phyloP scores from a whole-genome alignment of 37 sponge, comb jelly and placozoan species.

The Oscarella lobularis region DNA sequence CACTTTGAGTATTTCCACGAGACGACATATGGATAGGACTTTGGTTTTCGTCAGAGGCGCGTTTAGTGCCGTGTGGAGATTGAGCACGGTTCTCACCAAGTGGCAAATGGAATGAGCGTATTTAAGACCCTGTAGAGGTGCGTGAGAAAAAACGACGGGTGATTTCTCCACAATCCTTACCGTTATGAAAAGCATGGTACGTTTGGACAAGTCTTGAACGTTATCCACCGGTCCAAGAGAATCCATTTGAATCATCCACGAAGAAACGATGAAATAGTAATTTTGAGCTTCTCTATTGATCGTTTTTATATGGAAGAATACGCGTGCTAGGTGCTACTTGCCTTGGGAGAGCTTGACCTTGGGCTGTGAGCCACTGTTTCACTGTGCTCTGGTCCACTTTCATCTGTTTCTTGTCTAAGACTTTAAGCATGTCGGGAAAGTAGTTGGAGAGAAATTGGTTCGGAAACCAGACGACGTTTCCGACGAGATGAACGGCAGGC shows the following conservation, averaged over 20 bases:
- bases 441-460: constrained; percentile 36
- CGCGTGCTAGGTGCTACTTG: too few relatives aligned
- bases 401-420: constrained; percentile 74
- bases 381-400: constrained; percentile 11
- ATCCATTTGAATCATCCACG: constrained; percentile 83
- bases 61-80: constrained; percentile 43
- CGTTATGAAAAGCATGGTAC: neutral
- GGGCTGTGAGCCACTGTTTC: constrained; percentile 31
- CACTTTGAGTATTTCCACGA: constrained; percentile 79
- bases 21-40: constrained; percentile 57
- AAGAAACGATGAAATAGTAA: constrained; percentile 49
- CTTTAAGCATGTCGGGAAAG: constrained; percentile 38
- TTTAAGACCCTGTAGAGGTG: constrained; percentile 35
- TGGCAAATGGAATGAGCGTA: constrained; percentile 46
- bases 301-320: too few relatives aligned
- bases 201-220: neutral
- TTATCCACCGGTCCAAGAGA: neutral
- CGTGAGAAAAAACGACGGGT: too few relatives aligned
- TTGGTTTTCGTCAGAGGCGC: constrained; percentile 71
- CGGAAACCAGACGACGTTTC: constrained; percentile 70
- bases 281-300: constrained; percentile 26
- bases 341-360: constrained; percentile 43
- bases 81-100: constrained; percentile 31
- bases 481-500: constrained; percentile 70
- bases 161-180: too few relatives aligned